Percentiles rank a stretch among this genome's conserved stretches.
phyloP scores from a whole-genome alignment of 2,797 vertebrate species.

The Cirrhinus mrigala region DNA sequence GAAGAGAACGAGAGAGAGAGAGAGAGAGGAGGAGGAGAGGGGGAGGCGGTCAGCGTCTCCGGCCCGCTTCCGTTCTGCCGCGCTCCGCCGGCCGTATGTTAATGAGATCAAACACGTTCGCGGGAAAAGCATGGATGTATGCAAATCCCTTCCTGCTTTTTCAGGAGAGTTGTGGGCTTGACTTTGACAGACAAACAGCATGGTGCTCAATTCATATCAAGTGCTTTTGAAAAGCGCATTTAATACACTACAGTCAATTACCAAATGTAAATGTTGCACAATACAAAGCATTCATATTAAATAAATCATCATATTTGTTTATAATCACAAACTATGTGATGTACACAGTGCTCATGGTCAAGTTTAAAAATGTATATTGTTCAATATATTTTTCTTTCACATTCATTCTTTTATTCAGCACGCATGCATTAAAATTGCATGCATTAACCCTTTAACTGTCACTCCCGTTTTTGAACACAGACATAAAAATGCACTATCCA shows the following conservation, averaged over 20 bases:
- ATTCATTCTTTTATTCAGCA: background rate
- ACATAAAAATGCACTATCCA: too few species aligned
- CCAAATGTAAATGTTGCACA: too few species aligned
- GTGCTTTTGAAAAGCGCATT: background rate
- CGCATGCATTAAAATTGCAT: background rate
- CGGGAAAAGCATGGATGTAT: conserved; percentile 68
- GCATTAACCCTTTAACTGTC: too few species aligned
- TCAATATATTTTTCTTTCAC: background rate
- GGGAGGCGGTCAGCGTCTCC: conserved; percentile 67
- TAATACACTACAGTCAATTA: background rate
- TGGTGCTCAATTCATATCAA: background rate
- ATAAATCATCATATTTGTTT: too few species aligned
- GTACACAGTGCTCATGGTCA: background rate
- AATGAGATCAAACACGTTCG: conserved; percentile 70
- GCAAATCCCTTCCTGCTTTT: conserved; percentile 59
- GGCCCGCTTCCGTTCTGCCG: conserved; percentile 54
- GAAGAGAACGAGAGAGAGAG: conserved; percentile 46
- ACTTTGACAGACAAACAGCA: background rate
- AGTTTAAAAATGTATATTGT: background rate
- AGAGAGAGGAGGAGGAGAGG: conserved; percentile 66
- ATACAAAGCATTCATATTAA: background rate
- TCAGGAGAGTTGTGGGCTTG: background rate
- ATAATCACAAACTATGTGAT: background rate
- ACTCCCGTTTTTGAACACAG: too few species aligned
- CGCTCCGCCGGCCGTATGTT: conserved; percentile 76